Base-by-base conservation (phyloP, 2,113 vertebrate genomes). In the Salvelinus alpinus region DNA sequence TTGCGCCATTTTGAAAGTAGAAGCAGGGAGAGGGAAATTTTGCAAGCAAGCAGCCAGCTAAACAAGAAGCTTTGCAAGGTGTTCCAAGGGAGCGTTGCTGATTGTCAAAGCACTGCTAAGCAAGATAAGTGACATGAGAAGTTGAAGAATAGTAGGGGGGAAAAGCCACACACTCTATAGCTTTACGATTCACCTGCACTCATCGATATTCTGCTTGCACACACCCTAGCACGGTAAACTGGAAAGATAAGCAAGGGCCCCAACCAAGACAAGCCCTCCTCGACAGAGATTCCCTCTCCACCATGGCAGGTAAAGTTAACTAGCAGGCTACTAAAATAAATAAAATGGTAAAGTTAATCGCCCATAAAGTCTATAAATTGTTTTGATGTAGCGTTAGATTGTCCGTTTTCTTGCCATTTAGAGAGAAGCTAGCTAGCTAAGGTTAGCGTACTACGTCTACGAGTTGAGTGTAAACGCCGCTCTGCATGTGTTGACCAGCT, bases 1-100 rank as follows among this genome's bases (percentile, higher is more conserved):
- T 81, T 87, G 88, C 92, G 92, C 92, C 92, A 93, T 93, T 92
- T 93, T 93, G 90, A 92, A 92, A 88, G 80, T 83, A 84, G 84
- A 86, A 85, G 85, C 79, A 85, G 82, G 83, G 77, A 72, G 84
- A 89, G 85, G 82, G 85, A 85, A 88, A 80, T 65, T 22, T 66
- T 54, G 75, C n/a, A 13, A 31, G 47, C 16, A 38, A 14, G 29
- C 31, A 13, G 31, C 54, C 20, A 64, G 62, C 62, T 14, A 27
- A 16, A 38, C 31, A 34, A 69, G 29, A 9, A 6, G n/a, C 38
- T 7, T 38, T 16, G 9, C 18, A n/a, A 16, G 64, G 18, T 34
- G 20, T 65, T 68, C 16, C 51, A 73, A 51, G 76, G 44, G 27
- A 5, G 65, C 6, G 25, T 66, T 64, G 54, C 38, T 70, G 72